Base-by-base conservation (phyloP, 2,888 invertebrate species). In the Zaprionus bogoriensis region DNA sequence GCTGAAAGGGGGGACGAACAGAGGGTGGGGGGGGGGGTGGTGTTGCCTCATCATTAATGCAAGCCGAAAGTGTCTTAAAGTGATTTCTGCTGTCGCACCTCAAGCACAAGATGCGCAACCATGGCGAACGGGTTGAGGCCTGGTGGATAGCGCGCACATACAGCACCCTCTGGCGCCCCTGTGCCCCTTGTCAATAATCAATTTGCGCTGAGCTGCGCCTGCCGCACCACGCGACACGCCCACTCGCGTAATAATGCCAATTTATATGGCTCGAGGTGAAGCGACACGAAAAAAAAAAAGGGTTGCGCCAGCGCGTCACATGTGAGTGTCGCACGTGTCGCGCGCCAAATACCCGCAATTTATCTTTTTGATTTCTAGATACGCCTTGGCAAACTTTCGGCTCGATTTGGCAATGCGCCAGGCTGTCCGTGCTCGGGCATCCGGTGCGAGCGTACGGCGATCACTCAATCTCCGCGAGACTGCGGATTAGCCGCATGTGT, bases 21-120 rank as follows among this genome's bases (percentile, higher is more conserved):
- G 22, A 10, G 28, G 32, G 4, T 5, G 22, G 1, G 10, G 27
- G 6, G 10, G 17, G 9, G n/a, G 3, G 3, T 2, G 9, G 9
- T 38, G 12, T n/a, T 10, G 23, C 25, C 81, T 89, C 82, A 89
- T 89, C 77, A 89, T 89, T 89, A 89, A 89, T 89, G 89, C 87
- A 89, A 70, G 75, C 78, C 74, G 51, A 82, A 81, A 60, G 75
- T 80, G 81, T n/a, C 88, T 88, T 87, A 86, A 88, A 87, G 88
- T 83, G 80, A 86, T 77, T 87, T 69, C 19, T 46, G 41, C 17
- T 68, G 52, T 63, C 28, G 14, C 32, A 17, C 32, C 14, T 36
- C 14, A 17, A 36, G 32, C 14, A n/a, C n/a, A n/a, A n/a, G 2
- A 3, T 2, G 30, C 5, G 27, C 10, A 27, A 27, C n/a, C n/a